Evolutionary conservation across 2,888 invertebrate species (phyloP).

Genomic region (Pardosa pseudoannulata): DNA sequence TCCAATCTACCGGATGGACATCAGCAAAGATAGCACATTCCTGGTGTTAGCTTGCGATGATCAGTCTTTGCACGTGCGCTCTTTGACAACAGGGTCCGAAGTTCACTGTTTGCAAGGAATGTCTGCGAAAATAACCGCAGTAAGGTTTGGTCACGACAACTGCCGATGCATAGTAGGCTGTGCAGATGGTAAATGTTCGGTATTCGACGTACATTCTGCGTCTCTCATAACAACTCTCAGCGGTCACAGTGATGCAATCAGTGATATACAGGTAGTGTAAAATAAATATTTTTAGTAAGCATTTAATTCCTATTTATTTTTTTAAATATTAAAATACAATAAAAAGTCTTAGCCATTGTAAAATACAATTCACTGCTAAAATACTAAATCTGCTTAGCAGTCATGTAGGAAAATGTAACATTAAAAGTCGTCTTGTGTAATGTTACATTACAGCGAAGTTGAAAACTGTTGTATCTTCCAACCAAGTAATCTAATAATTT

Average conservation of each 20-base stretch:
- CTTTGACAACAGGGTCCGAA: constrained; percentile 92
- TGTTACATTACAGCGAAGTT: too few relatives aligned
- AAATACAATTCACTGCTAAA: too few relatives aligned
- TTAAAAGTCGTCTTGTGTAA: too few relatives aligned
- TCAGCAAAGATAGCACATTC: constrained; percentile 93
- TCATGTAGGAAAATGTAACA: too few relatives aligned
- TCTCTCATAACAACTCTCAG: constrained; percentile 84
- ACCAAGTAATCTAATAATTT: too few relatives aligned
- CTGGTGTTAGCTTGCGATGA: constrained; percentile 91
- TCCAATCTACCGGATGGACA: constrained; percentile 86
- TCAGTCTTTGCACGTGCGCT: constrained; percentile 88
- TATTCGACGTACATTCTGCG: constrained; percentile 89
- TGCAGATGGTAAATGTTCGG: constrained; percentile 86
- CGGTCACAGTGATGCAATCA: constrained; percentile 80
- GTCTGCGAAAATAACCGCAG: constrained; percentile 81
- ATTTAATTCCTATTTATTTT: too few relatives aligned
- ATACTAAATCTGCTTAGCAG: too few relatives aligned
- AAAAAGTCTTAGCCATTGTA: too few relatives aligned
- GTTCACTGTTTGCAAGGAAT: constrained; percentile 86
- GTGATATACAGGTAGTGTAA: constrained; percentile 84
- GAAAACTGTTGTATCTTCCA: too few relatives aligned
- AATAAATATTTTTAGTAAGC: too few relatives aligned
- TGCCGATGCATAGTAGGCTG: constrained; percentile 89
- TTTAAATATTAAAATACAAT: too few relatives aligned
- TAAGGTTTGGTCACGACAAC: constrained; percentile 88